phyloP scores from a whole-genome alignment of 2,113 vertebrate genomes.

The Chionis minor region DNA sequence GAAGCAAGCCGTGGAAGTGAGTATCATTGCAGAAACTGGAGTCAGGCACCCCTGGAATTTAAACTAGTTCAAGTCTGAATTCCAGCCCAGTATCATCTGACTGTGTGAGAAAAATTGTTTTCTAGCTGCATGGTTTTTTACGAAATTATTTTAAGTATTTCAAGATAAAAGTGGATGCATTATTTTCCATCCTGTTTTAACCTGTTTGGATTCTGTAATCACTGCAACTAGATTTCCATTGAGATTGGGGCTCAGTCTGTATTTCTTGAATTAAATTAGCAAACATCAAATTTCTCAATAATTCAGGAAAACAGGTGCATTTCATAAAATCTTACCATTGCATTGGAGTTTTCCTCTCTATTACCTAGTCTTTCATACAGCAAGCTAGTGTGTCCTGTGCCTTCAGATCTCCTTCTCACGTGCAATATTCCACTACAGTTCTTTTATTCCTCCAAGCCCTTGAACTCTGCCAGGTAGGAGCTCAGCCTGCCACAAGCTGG shows the following conservation, averaged over 20 bases:
- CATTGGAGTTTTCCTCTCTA: not conserved
- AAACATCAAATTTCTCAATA: not conserved
- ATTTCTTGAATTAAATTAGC: not conserved
- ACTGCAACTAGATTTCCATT: not conserved
- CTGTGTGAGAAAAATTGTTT: not conserved
- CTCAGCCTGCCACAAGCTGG: not conserved
- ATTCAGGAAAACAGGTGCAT: not conserved
- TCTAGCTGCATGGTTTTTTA: not conserved
- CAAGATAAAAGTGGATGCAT: not conserved
- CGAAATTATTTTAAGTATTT: not conserved
- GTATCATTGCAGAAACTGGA: not conserved
- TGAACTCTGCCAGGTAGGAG: not conserved
- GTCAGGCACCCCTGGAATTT: not conserved
- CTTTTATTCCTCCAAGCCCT: not conserved
- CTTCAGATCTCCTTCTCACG: not conserved
- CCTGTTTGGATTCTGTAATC: not conserved
- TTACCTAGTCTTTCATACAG: not conserved
- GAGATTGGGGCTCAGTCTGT: not conserved
- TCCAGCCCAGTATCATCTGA: not conserved
- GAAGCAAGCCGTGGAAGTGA: not conserved
- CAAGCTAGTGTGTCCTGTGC: not conserved
- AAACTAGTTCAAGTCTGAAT: not conserved
- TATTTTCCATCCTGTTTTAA: not conserved
- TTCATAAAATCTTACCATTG: not conserved
- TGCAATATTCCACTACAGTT: not conserved